A percentile compares a stretch with the other conserved stretches of the same genome.
Conservation (phyloP, 1,140 invertebrate species). For the Zaprionus lachaisei region DNA sequence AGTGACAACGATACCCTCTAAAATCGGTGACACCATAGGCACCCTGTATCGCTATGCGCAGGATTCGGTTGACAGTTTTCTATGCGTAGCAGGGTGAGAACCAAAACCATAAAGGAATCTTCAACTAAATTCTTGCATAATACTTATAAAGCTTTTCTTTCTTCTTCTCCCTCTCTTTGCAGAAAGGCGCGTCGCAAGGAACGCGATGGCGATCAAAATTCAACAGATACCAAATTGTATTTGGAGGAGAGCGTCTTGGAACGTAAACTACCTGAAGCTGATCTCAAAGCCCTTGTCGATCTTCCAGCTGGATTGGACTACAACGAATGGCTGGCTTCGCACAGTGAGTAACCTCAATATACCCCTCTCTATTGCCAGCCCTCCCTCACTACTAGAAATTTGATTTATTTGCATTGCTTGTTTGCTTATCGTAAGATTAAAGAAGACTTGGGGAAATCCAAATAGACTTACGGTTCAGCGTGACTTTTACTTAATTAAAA, state of each 20-base stretch:
- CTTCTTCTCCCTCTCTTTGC: constrained; percentile 81
- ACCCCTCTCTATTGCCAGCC: background rate
- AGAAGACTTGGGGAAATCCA: background rate
- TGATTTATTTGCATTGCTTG: constrained; percentile 35
- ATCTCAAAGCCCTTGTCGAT: constrained; percentile 96
- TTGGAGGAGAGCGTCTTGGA: constrained; percentile 96
- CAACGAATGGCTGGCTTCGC: constrained; percentile 99
- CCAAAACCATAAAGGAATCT: background rate
- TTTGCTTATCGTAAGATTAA: constrained; percentile 3
- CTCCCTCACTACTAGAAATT: background rate
- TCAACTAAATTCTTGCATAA: background rate
- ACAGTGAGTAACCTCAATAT: constrained; percentile 89
- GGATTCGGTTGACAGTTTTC: constrained; percentile 79
- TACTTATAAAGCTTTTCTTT: background rate
- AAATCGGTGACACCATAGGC: constrained; percentile 82
- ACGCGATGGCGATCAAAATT: constrained; percentile 92
- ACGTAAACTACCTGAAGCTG: constrained; percentile 95
- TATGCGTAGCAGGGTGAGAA: constrained; percentile 84
- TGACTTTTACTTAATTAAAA: background rate
- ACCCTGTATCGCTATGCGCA: constrained; percentile 82
- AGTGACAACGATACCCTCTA: constrained; percentile 80
- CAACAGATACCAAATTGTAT: constrained; percentile 96
- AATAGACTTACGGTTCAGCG: background rate
- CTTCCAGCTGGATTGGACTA: constrained; percentile 97
- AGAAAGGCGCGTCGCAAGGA: constrained; percentile 99